Conservation (phyloP, 2,113 vertebrate species). For the Elgaria multicarinata region DNA sequence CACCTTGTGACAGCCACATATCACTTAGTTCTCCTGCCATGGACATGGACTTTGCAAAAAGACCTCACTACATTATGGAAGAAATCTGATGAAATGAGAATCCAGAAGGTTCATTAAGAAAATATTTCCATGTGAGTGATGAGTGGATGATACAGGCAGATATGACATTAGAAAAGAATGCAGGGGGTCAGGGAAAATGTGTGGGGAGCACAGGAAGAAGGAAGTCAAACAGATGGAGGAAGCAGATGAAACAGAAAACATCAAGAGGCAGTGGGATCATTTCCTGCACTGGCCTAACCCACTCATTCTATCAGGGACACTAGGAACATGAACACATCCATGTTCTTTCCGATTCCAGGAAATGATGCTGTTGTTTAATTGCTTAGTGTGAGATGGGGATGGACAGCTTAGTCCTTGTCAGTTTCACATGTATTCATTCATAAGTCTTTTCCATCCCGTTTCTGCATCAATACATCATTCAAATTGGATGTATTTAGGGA, state of each 20-base stretch:
- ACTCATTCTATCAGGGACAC: neutral
- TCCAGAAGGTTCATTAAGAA: neutral
- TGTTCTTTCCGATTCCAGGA: neutral
- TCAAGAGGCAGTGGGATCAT: neutral
- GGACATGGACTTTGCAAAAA: neutral
- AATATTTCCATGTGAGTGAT: neutral
- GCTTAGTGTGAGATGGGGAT: neutral
- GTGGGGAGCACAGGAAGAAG: neutral
- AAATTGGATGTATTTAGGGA: too few relatives aligned
- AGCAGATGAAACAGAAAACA: neutral
- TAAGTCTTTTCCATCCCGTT: neutral
- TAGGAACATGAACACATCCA: neutral
- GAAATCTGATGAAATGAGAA: neutral
- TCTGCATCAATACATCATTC: too few relatives aligned
- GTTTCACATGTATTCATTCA: neutral
- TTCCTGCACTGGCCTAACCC: neutral
- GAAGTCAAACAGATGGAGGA: constrained; percentile 8
- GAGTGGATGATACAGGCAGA: neutral
- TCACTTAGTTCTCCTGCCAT: neutral
- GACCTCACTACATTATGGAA: neutral
- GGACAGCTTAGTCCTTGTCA: neutral
- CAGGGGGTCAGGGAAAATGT: neutral
- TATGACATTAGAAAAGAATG: neutral
- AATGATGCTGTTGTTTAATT: neutral
- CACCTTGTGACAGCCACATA: neutral